These are phyloP conservation scores for Ypsolopha scabrella DNA, from an alignment of 2,888 invertebrate species.

Conservation along the genomic window DNA sequence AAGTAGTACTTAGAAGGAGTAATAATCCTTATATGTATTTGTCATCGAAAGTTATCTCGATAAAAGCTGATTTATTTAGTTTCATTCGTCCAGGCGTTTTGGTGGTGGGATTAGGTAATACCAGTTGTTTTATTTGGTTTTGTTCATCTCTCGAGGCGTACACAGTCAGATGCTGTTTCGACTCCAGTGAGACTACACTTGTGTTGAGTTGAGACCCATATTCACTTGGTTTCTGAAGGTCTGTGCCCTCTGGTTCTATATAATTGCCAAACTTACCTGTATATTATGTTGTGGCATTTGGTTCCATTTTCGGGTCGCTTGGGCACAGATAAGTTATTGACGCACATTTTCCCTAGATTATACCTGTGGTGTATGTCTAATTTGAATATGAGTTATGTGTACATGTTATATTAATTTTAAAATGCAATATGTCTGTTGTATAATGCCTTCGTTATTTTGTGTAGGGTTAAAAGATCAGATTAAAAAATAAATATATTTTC, in stretches of 20 bases:
- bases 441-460: background rate
- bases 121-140: background rate
- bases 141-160: constrained; percentile 16
- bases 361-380: background rate
- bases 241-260: too few species aligned
- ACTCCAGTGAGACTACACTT: constrained; percentile 34
- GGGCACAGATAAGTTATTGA: constrained; percentile 4
- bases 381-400: background rate
- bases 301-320: too few species aligned
- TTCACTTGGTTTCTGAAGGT: background rate
- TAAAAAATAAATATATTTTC: background rate
- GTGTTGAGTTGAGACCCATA: constrained; percentile 10
- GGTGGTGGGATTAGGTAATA: background rate
- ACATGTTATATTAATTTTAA: background rate
- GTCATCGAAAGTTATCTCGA: too few species aligned
- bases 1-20: too few species aligned
- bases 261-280: too few species aligned
- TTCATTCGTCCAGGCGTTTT: background rate
- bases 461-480: background rate
- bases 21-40: too few species aligned
- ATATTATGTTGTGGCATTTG: too few species aligned
- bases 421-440: background rate
- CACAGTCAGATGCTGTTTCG: constrained; percentile 33
- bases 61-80: too few species aligned
- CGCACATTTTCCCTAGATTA: constrained; percentile 5